Base-by-base conservation (phyloP, 1,140 invertebrate genomes). In the Aphelinus certus region DNA sequence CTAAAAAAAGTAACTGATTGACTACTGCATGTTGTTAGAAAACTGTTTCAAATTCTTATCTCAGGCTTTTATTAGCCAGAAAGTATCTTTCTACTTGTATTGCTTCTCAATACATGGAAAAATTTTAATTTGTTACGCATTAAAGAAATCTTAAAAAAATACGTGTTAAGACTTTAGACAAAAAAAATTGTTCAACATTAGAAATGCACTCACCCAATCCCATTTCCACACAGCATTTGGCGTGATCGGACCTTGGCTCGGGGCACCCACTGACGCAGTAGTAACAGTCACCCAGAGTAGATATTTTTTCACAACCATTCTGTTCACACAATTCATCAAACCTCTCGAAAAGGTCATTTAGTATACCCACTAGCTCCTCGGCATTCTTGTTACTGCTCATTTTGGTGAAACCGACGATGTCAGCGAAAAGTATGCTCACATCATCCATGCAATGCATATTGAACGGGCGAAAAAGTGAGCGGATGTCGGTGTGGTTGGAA, bases 361-460 rank as follows among this genome's bases (percentile, higher is more conserved):
- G 89, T 75, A 98, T 95, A 76, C 93, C 92, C 2, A 96, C 95
- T 53, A 96, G 86, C 86, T 96, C 93, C 81, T 95, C 96, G 66
- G 97, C 92, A 88, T 92, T 93, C 89, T 99, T 99, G 77, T 97
- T 98, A 60, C 96, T 97, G 63, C 95, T 96, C 97, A 99, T 99
- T 82, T 93, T 94, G 0, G 97, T 99, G 85, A 99, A 99, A 3
- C 97, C 97, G 42, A 98, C 97, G 82, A 99, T 98, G 85, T 99
- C 97, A 49, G 97, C 97, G 85, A 99, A 99, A n/a, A 99, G 85
- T 80, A 99, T 99, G 84, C 96, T 98, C 43, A 98, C 97, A 85
- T 98, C 95, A 73, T 96, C 93, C 95, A 98, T 98, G 55, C 93
- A 93, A 83, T 95, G 94, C 96, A 98, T 98, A 81, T 97, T 97